These are phyloP conservation scores for Columba livia DNA, from an alignment of 2,113 vertebrate genomes.

Conservation along the genomic window DNA sequence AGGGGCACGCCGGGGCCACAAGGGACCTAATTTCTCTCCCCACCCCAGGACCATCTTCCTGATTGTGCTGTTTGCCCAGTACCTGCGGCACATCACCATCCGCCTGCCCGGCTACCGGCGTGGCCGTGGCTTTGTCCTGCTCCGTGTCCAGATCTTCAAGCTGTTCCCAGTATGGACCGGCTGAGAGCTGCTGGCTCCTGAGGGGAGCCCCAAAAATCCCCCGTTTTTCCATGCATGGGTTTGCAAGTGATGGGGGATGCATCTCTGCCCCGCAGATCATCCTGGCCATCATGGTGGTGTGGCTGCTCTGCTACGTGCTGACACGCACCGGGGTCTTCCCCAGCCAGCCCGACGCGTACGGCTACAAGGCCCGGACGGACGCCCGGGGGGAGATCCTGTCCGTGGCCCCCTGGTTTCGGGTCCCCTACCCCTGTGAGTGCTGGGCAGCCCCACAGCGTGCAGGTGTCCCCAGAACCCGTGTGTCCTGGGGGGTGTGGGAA, in stretches of 20 bases:
- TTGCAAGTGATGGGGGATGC: neutral
- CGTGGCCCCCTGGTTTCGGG: conserved; percentile 89
- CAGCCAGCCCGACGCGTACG: conserved; percentile 75
- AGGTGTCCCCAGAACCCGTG: rapidly evolving
- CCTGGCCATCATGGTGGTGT: conserved; percentile 89
- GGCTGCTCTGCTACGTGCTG: conserved; percentile 93
- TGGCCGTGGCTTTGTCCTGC: conserved; percentile 79
- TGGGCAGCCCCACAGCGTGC: rapidly evolving
- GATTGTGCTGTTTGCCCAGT: conserved; percentile 93
- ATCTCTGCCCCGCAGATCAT: conserved; percentile 82
- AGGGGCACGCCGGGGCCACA: rapidly evolving
- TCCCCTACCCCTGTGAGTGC: conserved; percentile 95
- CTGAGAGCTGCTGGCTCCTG: rapidly evolving
- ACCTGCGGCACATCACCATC: conserved; percentile 83
- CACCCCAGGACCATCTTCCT: conserved; percentile 86
- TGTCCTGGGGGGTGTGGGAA: rapidly evolving
- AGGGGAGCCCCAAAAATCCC: rapidly evolving
- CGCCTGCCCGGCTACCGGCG: conserved; percentile 82
- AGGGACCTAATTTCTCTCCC: neutral
- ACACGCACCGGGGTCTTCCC: conserved; percentile 85
- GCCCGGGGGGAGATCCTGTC: conserved; percentile 92
- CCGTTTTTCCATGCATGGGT: rapidly evolving
- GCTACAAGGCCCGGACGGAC: conserved; percentile 90
- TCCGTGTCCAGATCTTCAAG: conserved; percentile 91
- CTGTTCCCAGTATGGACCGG: conserved; percentile 89